phyloP scores from a whole-genome alignment of 35 echinoderm and acorn worm species.

The Heliocidaris erythrogramma region DNA sequence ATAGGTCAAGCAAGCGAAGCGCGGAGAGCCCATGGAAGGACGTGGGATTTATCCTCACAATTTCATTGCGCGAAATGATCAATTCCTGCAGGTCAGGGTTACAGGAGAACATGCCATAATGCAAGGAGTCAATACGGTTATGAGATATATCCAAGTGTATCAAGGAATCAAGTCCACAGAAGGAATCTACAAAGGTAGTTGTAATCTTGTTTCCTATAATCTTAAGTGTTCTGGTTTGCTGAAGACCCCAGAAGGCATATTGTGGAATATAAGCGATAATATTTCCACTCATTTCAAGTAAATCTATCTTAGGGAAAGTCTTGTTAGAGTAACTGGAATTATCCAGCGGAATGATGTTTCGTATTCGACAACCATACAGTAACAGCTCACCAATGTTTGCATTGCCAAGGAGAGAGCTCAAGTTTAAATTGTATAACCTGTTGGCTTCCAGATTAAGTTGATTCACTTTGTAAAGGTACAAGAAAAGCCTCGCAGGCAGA shows the following conservation, averaged over 20 bases:
- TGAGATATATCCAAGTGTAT: neutral
- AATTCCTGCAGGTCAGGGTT: neutral
- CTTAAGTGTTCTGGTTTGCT: neutral
- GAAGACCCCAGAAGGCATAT: neutral
- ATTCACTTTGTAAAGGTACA: no score
- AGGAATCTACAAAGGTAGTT: neutral
- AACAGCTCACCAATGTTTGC: neutral
- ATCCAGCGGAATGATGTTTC: neutral
- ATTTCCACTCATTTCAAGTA: neutral
- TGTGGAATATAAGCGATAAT: neutral
- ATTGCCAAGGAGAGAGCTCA: no score
- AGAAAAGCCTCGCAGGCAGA: no score
- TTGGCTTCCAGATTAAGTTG: no score
- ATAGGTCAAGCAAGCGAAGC: neutral
- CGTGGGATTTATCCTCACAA: neutral
- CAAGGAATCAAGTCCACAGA: neutral
- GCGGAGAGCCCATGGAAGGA: neutral
- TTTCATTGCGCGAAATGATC: neutral
- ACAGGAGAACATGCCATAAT: neutral
- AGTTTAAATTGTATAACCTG: no score
- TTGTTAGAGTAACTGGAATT: neutral
- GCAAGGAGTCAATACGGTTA: neutral
- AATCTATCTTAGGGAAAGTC: neutral
- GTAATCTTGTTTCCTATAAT: neutral
- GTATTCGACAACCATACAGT: neutral